These are phyloP conservation scores for Lutra lutra DNA, from an alignment of 2,797 vertebrate species.

Conservation along the genomic window DNA sequence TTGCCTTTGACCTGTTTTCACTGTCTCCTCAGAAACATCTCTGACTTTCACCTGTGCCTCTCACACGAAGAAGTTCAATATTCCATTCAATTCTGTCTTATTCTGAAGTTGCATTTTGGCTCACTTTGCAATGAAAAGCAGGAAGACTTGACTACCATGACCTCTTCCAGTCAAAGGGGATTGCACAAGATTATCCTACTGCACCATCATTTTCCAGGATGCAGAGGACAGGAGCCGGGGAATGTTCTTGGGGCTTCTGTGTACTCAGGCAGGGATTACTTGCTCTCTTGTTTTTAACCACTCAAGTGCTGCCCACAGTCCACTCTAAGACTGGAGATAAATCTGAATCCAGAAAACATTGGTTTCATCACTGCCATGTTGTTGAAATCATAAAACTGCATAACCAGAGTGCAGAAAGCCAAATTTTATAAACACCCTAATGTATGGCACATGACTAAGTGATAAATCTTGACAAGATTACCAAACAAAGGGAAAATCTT, in stretches of 20 bases:
- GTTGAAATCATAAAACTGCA: conserved; percentile 84
- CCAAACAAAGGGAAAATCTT: conserved; percentile 89
- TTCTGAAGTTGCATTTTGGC: not conserved
- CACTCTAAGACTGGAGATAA: conserved; percentile 52
- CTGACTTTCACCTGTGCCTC: not conserved
- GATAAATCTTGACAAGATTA: conserved; percentile 90
- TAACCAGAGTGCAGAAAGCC: conserved; percentile 84
- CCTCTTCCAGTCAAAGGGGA: not conserved
- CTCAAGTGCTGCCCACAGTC: not conserved
- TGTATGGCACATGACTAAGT: conserved; percentile 86
- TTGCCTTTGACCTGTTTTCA: not conserved
- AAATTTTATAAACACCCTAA: conserved; percentile 89
- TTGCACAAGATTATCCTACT: not conserved
- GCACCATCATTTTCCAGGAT: not conserved
- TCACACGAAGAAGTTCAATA: not conserved
- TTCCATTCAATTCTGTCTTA: not conserved
- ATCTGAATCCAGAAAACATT: conserved; percentile 69
- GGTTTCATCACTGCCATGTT: conserved; percentile 74
- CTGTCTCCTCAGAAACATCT: not conserved
- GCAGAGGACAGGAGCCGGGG: not conserved
- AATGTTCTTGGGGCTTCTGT: too few relatives aligned
- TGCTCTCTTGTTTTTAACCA: not conserved
- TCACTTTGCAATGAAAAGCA: not conserved
- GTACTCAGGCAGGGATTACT: not conserved
- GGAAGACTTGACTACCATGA: too few relatives aligned